Evolutionary conservation across 92 coral and sea anemone species (phyloP), one percentile per base, ranked within the genome.

Genomic region (Heteractis magnifica): DNA sequence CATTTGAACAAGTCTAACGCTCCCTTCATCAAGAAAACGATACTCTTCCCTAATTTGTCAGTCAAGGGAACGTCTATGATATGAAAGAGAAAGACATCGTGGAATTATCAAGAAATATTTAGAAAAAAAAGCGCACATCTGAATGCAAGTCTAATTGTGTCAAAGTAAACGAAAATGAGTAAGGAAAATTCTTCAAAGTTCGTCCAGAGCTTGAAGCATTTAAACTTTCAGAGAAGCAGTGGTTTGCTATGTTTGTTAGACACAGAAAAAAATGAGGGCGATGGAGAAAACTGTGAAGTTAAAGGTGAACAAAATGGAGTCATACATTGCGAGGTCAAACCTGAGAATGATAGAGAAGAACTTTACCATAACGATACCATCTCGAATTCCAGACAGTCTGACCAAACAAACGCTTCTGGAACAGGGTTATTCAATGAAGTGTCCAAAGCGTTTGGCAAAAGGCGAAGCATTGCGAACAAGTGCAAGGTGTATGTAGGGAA

Each of bases 401-500:
- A 13, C 18, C 71, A 21, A 3, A 18, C 15, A 56, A 34, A 50
- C 26, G 10, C 78, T 14, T 4, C 60, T 49, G 52, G 77, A n/a
- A 62, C 71, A 18, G 72, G 53, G 6, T 83, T 93, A 49, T 72
- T 86, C 10, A 78, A 88, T 55, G 86, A 91, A 76, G 94, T 89
- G 1, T 76, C 89, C 55, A 86, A 83, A 59, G 87, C 87, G 34
- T 86, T 91, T 23, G 84, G 86, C 48, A 89, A 82, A 72, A 82
- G 82, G 5, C 90, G 89, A 23, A 81, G 83, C 19, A 89, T 88
- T 65, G 88, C 89, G 15, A 86, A 88, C 59, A 92, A 90, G 71
- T 91, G 94, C 84, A 95, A 95, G 77, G 95, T 95, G n/a, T 95
- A 87, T 84, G 98, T 95, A 55, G 98, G 98, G 18, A 95, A 95